Percentiles rank a stretch among this genome's conserved stretches.
phyloP scores from a whole-genome alignment of 2,888 invertebrate genomes.

The Epinotia brunnichana region DNA sequence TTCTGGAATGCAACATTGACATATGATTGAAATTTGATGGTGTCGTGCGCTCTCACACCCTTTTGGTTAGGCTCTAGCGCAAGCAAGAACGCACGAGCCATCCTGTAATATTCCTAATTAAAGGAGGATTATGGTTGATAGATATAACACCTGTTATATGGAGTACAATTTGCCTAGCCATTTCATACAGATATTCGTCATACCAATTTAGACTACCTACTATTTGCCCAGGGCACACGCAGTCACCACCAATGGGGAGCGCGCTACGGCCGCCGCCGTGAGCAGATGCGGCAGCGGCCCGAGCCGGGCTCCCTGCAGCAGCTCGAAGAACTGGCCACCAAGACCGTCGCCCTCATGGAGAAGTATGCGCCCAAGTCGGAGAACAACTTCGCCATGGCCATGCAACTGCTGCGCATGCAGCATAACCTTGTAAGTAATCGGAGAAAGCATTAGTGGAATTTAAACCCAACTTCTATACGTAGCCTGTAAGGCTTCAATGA shows the following conservation, averaged over 20 bases:
- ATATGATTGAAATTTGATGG: no score
- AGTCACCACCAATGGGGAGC: slow-evolving; percentile 57
- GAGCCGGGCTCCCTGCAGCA: slow-evolving; percentile 58
- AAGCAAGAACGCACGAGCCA: no score
- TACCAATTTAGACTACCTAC: background rate
- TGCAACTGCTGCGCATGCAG: slow-evolving; percentile 28
- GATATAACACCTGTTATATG: no score
- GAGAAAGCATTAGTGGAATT: background rate
- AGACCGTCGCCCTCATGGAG: slow-evolving; percentile 58
- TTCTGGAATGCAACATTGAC: no score
- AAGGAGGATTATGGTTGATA: no score
- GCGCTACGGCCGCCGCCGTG: slow-evolving; percentile 51
- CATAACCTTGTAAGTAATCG: slow-evolving; percentile 37
- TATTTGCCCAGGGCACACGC: slow-evolving; percentile 38
- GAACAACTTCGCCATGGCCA: slow-evolving; percentile 16
- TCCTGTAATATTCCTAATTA: no score
- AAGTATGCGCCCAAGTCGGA: slow-evolving; percentile 48
- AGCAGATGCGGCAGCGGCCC: slow-evolving; percentile 29
- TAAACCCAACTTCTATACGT: no score
- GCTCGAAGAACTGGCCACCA: slow-evolving; percentile 55
- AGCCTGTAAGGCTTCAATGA: background rate
- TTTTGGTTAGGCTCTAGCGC: no score
- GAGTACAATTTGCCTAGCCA: background rate
- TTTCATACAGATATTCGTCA: background rate
- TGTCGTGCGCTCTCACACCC: no score